Conservation (phyloP, 2,888 invertebrate genomes). For the Lochmaea capreae region DNA sequence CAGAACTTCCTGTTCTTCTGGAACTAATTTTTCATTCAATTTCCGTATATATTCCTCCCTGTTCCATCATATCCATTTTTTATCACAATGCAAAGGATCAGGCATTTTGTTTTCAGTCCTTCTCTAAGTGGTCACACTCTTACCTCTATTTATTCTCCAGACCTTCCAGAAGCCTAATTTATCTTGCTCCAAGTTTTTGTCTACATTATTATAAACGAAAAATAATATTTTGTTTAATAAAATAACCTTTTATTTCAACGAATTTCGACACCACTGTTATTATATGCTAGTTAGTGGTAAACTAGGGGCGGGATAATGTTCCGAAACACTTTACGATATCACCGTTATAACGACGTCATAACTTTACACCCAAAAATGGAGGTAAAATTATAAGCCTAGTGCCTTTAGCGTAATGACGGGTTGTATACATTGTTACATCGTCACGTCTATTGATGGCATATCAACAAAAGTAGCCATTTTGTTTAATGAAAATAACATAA, state of each 20-base stretch:
- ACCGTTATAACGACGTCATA: constrained; percentile 58
- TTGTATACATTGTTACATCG: constrained; percentile 43
- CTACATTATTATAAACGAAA: too few relatives aligned
- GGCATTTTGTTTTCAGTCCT: too few relatives aligned
- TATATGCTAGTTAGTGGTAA: constrained; percentile 49
- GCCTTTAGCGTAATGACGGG: constrained; percentile 37
- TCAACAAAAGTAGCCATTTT: neutral
- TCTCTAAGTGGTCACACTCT: too few relatives aligned
- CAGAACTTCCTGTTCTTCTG: neutral
- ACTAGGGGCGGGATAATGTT: constrained; percentile 56
- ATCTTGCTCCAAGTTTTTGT: too few relatives aligned
- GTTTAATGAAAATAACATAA: neutral
- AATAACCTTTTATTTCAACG: neutral
- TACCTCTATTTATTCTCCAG: too few relatives aligned
- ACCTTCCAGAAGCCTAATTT: too few relatives aligned
- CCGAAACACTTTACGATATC: constrained; percentile 60
- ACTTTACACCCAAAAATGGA: constrained; percentile 52
- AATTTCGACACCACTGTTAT: constrained; percentile 27
- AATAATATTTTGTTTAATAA: neutral
- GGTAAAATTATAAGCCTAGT: constrained; percentile 47
- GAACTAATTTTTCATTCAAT: too few relatives aligned
- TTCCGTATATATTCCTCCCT: too few relatives aligned
- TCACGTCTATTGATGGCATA: constrained; percentile 1
- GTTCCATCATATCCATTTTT: too few relatives aligned
- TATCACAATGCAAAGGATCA: too few relatives aligned